Evolutionary conservation across 2,113 vertebrate species (phyloP), one percentile per base, ranked within the genome.

Genomic region (Protomyctophum bolini): DNA sequence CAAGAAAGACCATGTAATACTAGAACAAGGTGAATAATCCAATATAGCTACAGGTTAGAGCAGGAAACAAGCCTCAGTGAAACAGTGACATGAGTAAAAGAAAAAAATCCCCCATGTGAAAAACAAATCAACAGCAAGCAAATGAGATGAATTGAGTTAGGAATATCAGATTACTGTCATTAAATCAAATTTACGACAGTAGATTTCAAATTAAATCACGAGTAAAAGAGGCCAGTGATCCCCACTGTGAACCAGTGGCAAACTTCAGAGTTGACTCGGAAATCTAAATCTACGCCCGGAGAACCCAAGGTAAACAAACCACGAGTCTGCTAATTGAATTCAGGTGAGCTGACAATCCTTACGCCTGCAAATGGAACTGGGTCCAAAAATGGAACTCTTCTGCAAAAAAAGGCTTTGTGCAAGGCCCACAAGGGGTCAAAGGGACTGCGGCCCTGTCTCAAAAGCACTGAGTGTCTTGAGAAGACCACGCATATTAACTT

Each of bases 131-230:
- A 89, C 75, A 81, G 77, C 71, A 82, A 88, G 82, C 79, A 86
- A 89, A 91, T 86, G 51, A 86, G 75, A 79, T 82, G 87, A 90
- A 93, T 85, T 74, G 61, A 84, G 78, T 91, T 92, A 89, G 82
- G 76, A 87, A 88, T 88, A 92, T 92, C 87, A 84, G 80, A 91
- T 93, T 92, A 91, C 87, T 59, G 75, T 88, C 79, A 77, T 81
- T 80, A 87, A 89, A 92, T 88, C 86, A 86, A 87, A 88, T 78
- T 88, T 87, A 83, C 76, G 74, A 86, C 81, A 79, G 87, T 79
- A 81, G 80, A 87, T 86, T 86, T 84, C 12, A 82, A 88, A 93
- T 90, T 60, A 3, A 82, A 91, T 93, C 81, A 89, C 12, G 46
- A 55, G 74, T 52, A 28, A 73, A 66, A 88, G 86, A 85, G 75